Conservation (phyloP, 2,888 invertebrate genomes). For the Caenorhabditis imperialis region DNA sequence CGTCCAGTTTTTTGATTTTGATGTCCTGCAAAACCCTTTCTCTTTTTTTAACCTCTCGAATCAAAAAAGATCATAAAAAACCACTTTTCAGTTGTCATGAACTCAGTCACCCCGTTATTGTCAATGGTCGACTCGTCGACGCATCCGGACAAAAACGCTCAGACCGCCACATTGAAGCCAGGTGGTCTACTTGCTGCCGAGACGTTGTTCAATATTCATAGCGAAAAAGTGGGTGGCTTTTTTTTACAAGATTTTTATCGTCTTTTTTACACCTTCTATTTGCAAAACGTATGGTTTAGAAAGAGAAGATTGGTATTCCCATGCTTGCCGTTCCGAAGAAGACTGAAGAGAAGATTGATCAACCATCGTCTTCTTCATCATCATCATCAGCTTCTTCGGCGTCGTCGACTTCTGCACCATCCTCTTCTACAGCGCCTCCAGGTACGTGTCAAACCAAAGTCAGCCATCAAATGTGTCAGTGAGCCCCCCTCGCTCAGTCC, state of each 20-base stretch:
- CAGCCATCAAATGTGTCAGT: too few species aligned
- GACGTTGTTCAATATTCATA: conserved; percentile 4
- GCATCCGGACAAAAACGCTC: conserved; percentile 13
- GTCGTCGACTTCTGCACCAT: background rate
- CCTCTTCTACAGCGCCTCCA: background rate
- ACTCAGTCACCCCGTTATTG: conserved; percentile 14
- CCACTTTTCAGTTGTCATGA: conserved; percentile 2
- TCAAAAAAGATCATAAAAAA: conserved; percentile 41
- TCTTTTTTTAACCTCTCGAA: too few species aligned
- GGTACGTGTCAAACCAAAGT: too few species aligned
- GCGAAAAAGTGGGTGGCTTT: conserved; percentile 1
- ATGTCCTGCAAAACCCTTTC: conserved; percentile 33
- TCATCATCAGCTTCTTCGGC: background rate
- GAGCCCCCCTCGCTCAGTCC: too few species aligned
- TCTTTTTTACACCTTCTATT: too few species aligned
- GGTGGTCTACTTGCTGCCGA: conserved; percentile 13
- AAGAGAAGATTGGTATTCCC: background rate
- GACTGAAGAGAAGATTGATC: background rate
- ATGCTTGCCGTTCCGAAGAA: background rate
- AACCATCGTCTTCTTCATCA: background rate
- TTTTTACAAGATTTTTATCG: too few species aligned
- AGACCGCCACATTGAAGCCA: conserved; percentile 1
- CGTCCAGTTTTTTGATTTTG: conserved; percentile 36
- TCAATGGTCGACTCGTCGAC: conserved; percentile 13
- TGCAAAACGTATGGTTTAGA: background rate